These are phyloP conservation scores for Mongoloraphidia duomilia DNA, from an alignment of 2,888 invertebrate species.

Conservation along the genomic window DNA sequence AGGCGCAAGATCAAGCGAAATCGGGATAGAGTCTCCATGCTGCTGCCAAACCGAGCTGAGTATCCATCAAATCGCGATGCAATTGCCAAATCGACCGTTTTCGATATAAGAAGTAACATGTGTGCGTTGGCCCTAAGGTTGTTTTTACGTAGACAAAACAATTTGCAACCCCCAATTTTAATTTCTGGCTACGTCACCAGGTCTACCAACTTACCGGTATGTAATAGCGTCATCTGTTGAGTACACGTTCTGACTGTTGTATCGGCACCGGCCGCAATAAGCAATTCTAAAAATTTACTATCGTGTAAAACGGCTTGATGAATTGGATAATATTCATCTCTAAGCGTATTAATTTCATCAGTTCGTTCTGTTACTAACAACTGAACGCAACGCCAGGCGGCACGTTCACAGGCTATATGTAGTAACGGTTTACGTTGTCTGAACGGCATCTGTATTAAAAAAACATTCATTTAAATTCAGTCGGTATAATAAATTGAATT, in stretches of 20 bases:
- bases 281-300: slow-evolving; percentile 47
- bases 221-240: slow-evolving; percentile 55
- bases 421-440: slow-evolving; percentile 44
- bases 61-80: too few species aligned
- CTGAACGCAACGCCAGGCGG: slow-evolving; percentile 57
- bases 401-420: slow-evolving; percentile 54
- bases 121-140: too few species aligned
- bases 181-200: not conserved
- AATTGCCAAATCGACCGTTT: too few species aligned
- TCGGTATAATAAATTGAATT: not conserved
- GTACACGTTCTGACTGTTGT: slow-evolving; percentile 54
- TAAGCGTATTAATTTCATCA: slow-evolving; percentile 54
- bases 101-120: too few species aligned
- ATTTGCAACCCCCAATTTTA: not conserved
- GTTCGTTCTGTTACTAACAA: slow-evolving; percentile 47
- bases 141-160: too few species aligned
- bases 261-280: slow-evolving; percentile 52
- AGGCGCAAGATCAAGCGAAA: not conserved
- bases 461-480: not conserved
- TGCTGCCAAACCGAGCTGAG: too few species aligned
- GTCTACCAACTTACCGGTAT: slow-evolving; percentile 34
- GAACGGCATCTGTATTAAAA: slow-evolving; percentile 29
- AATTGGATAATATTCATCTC: slow-evolving; percentile 65
- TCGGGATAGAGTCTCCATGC: too few species aligned
- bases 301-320: slow-evolving; percentile 62